Conservation (phyloP, 1,140 invertebrate genomes). For the Drosophila hydei region DNA sequence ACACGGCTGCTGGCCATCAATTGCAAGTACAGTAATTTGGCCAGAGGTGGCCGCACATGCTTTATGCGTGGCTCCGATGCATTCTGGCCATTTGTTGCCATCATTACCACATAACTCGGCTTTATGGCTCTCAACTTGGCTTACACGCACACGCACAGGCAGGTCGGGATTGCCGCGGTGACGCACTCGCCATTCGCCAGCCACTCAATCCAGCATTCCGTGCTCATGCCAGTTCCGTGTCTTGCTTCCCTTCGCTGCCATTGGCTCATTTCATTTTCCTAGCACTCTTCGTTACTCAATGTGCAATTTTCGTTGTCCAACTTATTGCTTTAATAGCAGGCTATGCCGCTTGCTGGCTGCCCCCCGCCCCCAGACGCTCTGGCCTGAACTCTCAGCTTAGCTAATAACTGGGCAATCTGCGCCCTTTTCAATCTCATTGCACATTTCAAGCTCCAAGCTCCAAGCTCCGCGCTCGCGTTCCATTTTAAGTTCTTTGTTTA, state of each 20-base stretch:
- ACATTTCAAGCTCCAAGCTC: slow-evolving; percentile 12
- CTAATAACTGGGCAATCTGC: slow-evolving; percentile 73
- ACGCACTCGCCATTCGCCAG: slow-evolving; percentile 34
- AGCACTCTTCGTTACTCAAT: slow-evolving; percentile 26
- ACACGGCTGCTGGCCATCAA: slow-evolving; percentile 49
- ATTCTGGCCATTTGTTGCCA: slow-evolving; percentile 48
- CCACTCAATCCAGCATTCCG: slow-evolving; percentile 53
- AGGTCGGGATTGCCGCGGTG: slow-evolving; percentile 33
- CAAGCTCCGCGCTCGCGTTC: slow-evolving; percentile 6
- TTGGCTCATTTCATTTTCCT: slow-evolving; percentile 17
- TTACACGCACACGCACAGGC: slow-evolving; percentile 28
- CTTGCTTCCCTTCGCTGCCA: slow-evolving; percentile 5
- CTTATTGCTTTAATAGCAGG: slow-evolving; percentile 68
- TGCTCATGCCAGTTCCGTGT: slow-evolving; percentile 1
- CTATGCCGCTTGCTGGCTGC: slow-evolving; percentile 7
- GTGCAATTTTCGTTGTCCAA: slow-evolving; percentile 66
- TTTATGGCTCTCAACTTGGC: slow-evolving; percentile 54
- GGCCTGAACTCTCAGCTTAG: neutral
- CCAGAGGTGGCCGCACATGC: slow-evolving; percentile 37
- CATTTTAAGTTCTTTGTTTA: slow-evolving; percentile 24
- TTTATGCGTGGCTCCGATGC: slow-evolving; percentile 44
- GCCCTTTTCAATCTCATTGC: slow-evolving; percentile 56
- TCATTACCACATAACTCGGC: slow-evolving; percentile 78
- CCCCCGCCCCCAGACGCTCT: neutral
- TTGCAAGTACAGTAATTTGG: slow-evolving; percentile 75